Conservation (phyloP, 2,888 invertebrate species). For the Patella ulyssiponensis region DNA sequence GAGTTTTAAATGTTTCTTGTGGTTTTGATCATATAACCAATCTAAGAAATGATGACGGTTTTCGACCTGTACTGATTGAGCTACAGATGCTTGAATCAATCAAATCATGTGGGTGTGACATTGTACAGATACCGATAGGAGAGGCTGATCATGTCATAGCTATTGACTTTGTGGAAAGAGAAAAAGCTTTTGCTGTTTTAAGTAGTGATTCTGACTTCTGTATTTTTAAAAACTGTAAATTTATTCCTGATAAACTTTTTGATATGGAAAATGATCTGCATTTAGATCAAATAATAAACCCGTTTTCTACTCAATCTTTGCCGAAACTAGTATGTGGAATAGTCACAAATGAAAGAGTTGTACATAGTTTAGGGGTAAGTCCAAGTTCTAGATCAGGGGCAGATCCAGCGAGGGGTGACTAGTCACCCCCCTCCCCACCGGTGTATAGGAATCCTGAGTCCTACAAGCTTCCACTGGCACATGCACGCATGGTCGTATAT, state of each 20-base stretch:
- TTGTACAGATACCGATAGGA: constrained; percentile 52
- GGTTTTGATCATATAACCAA: constrained; percentile 38
- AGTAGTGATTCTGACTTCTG: constrained; percentile 70
- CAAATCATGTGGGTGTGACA: constrained; percentile 56
- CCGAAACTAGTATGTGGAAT: constrained; percentile 53
- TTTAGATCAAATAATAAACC: constrained; percentile 54
- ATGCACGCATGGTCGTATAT: too few relatives aligned
- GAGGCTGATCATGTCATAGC: constrained; percentile 66
- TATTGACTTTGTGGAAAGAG: constrained; percentile 51
- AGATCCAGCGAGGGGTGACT: too few relatives aligned
- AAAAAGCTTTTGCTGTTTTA: constrained; percentile 62
- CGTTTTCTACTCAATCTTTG: constrained; percentile 31
- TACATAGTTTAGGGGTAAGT: constrained; percentile 52
- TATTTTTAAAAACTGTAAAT: constrained; percentile 58
- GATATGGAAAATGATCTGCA: constrained; percentile 62
- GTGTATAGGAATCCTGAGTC: too few relatives aligned
- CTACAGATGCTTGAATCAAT: constrained; percentile 56
- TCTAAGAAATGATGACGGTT: constrained; percentile 42
- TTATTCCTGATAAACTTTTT: constrained; percentile 63
- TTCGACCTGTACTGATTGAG: constrained; percentile 66
- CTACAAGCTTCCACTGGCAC: too few relatives aligned
- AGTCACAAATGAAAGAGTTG: constrained; percentile 50
- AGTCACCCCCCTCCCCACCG: too few relatives aligned
- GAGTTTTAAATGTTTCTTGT: constrained; percentile 20
- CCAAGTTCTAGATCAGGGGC: too few relatives aligned